Conservation (phyloP, 2,888 invertebrate species). For the Ophraella communa region DNA sequence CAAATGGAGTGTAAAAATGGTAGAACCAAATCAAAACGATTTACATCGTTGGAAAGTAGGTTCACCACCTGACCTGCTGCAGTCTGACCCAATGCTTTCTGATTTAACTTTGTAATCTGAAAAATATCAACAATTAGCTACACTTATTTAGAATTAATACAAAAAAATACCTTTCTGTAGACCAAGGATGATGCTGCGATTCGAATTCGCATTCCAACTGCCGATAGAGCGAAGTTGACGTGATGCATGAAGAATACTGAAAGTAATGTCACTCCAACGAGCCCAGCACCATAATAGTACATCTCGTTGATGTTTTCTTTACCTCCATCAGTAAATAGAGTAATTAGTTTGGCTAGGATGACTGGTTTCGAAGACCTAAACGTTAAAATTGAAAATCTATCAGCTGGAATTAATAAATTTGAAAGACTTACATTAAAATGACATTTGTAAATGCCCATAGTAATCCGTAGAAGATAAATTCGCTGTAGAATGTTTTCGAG, state of each 20-base stretch:
- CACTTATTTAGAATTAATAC: background rate
- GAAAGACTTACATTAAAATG: conserved; percentile 14
- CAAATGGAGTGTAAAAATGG: conserved; percentile 78
- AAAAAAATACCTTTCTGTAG: conserved; percentile 25
- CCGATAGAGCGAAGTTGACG: conserved; percentile 60
- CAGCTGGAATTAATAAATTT: background rate
- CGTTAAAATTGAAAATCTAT: too few relatives aligned
- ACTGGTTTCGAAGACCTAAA: conserved; percentile 14
- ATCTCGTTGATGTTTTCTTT: conserved; percentile 58
- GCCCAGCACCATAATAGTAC: conserved; percentile 64
- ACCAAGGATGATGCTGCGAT: conserved; percentile 20
- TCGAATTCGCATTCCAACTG: conserved; percentile 25
- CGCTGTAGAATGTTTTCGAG: conserved; percentile 69
- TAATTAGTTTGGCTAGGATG: conserved; percentile 5
- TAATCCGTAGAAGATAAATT: conserved; percentile 67
- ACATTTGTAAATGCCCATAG: conserved; percentile 63
- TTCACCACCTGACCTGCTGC: conserved; percentile 84
- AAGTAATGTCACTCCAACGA: conserved; percentile 62
- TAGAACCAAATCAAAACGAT: conserved; percentile 76
- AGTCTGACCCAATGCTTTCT: conserved; percentile 77
- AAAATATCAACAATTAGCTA: conserved; percentile 13
- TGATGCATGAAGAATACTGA: conserved; percentile 68
- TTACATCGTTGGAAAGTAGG: conserved; percentile 83
- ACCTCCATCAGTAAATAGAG: background rate
- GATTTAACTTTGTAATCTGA: conserved; percentile 68